Evolutionary conservation across 2,113 vertebrate genomes (phyloP), one percentile per base, ranked within the genome.

Genomic region (Pangasianodon hypophthalmus): DNA sequence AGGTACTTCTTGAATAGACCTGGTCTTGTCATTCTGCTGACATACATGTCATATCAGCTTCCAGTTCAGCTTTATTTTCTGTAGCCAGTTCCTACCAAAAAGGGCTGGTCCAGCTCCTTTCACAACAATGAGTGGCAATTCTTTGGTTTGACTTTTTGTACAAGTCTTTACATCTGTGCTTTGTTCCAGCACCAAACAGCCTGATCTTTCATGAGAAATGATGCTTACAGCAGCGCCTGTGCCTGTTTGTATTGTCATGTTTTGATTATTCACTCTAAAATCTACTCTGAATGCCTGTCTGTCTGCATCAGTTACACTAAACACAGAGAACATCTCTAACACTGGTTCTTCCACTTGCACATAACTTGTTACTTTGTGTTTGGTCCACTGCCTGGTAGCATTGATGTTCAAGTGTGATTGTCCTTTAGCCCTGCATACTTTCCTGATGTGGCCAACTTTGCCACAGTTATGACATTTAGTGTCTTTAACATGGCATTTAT

Each of bases 1-100:
- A 2, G 92, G 32, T 58, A 88, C 83, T 1, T 91, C 80, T 21
- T 7, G n/a, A 13, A 81, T 75, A 77, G 82, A 90, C 19, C 48
- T 44, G 26, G 4, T 32, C 77, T 86, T 52, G 10, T 84, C 88
- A 58, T 32, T 85, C 9, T 84, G 56, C 75, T 69, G 46, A 52
- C 50, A 10, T 50, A 50, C 50, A 52, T 52, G 50, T 52, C 9
- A 9, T 10, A 11, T 52, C 50, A 52, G 50, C 50, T 52, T 52
- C 64, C n/a, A 88, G 8, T 83, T 50, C 41, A 79, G 18, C 21
- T 21, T 79, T 2, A 46, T 26, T 14, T n/a, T n/a, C 24, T 54
- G 19, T 7, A 52, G 11, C 26, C 48, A 52, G 26, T 16, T 52
- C 13, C 73, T 37, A 19, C 73, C 73, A 41, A 13, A 77, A 13